These are phyloP conservation scores for Pangasius macronema DNA, from an alignment of 2,797 vertebrate species.

Conservation along the genomic window DNA sequence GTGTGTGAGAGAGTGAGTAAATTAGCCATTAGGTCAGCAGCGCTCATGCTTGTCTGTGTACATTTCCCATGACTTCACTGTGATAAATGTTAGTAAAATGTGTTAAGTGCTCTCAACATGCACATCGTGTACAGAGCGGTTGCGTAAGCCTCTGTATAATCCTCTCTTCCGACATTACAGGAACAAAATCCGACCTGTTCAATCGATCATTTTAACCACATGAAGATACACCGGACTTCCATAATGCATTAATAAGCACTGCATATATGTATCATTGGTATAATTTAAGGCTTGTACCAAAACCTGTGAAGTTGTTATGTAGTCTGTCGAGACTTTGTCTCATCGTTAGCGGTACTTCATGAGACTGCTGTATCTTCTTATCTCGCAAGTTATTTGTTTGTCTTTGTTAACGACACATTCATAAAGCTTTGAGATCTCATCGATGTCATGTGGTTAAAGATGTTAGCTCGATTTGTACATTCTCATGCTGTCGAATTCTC, in stretches of 20 bases:
- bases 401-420: not conserved
- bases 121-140: slow-evolving; percentile 53
- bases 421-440: not conserved
- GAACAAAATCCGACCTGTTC: not conserved
- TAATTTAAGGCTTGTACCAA: not conserved
- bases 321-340: not conserved
- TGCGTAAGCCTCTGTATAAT: slow-evolving; percentile 45
- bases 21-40: slow-evolving; percentile 73
- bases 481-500: not conserved
- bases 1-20: slow-evolving; percentile 35
- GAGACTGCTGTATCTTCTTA: not conserved
- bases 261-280: not conserved
- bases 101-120: slow-evolving; percentile 68
- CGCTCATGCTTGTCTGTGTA: slow-evolving; percentile 70
- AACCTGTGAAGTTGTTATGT: not conserved
- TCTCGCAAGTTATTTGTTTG: not conserved
- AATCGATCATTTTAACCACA: not conserved
- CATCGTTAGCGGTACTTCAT: not conserved
- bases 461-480: too few species aligned
- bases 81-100: slow-evolving; percentile 73
- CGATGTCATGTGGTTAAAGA: not conserved
- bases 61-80: slow-evolving; percentile 73
- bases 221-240: not conserved
- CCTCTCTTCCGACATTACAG: slow-evolving; percentile 1
- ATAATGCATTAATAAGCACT: not conserved